Conservation (phyloP, 2,797 vertebrate genomes). For the Cuniculus paca region DNA sequence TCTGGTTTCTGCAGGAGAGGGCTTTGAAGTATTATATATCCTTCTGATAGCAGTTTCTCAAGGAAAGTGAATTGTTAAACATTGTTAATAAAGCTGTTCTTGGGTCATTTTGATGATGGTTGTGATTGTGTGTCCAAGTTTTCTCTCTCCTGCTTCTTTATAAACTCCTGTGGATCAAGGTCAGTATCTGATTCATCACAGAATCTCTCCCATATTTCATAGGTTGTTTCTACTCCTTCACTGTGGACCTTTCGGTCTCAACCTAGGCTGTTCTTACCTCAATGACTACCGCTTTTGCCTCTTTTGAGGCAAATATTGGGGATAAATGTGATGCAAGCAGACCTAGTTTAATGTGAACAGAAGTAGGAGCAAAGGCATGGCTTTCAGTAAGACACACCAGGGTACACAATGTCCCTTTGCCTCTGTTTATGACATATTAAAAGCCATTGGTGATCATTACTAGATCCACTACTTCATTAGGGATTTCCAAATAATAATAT, state of each 20-base stretch:
- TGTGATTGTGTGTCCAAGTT: not conserved
- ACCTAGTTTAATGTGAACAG: slow-evolving; percentile 20
- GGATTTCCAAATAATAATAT: not conserved
- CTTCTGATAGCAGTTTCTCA: not conserved
- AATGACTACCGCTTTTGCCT: not conserved
- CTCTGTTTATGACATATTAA: slow-evolving; percentile 2
- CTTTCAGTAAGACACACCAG: not conserved
- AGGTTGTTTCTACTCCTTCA: not conserved
- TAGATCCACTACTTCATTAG: not conserved
- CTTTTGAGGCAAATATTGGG: not conserved
- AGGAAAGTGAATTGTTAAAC: not conserved
- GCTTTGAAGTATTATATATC: not conserved
- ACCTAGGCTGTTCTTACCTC: not conserved
- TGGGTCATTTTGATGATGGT: not conserved
- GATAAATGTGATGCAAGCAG: not conserved
- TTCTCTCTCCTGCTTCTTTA: slow-evolving; percentile 12
- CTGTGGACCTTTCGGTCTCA: not conserved
- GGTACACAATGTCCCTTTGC: not conserved
- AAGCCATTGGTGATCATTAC: slow-evolving; percentile 1
- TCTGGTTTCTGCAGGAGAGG: not conserved
- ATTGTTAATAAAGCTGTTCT: not conserved
- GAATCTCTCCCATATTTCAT: not conserved
- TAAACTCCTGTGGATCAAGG: not conserved
- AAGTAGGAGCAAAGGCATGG: not conserved
- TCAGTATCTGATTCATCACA: not conserved